phyloP scores from a whole-genome alignment of 2,888 invertebrate genomes.

The Cloeon dipterum region DNA sequence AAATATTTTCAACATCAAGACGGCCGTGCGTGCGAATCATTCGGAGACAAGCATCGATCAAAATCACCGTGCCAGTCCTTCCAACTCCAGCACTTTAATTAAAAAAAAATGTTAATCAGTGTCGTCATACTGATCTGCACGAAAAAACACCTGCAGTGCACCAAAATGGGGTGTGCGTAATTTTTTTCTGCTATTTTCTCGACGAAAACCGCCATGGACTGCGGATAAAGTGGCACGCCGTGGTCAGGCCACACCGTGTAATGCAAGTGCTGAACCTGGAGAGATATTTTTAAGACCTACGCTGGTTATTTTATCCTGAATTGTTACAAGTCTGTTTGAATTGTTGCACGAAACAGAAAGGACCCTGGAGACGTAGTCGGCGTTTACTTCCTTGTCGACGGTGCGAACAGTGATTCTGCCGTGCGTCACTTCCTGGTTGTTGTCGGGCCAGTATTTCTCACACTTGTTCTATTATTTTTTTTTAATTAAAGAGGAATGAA shows the following conservation, averaged over 20 bases:
- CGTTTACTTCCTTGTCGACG: constrained; percentile 14
- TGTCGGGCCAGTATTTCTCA: constrained; percentile 25
- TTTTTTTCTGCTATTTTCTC: too few relatives aligned
- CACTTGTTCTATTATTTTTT: constrained; percentile 19
- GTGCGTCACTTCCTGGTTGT: constrained; percentile 16
- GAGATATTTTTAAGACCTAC: constrained; percentile 1
- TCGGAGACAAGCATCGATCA: too few relatives aligned
- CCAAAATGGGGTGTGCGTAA: too few relatives aligned
- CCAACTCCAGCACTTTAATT: too few relatives aligned
- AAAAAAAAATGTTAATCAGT: too few relatives aligned
- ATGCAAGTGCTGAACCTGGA: constrained; percentile 22
- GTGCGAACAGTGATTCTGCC: constrained; percentile 16
- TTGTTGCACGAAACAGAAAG: constrained; percentile 13
- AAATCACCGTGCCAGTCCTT: too few relatives aligned
- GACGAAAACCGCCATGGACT: constrained; percentile 17
- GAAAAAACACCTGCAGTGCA: too few relatives aligned
- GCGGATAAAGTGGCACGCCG: constrained; percentile 20
- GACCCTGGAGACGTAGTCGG: constrained; percentile 17
- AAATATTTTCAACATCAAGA: too few relatives aligned
- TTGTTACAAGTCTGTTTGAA: constrained; percentile 15
- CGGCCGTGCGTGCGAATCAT: too few relatives aligned
- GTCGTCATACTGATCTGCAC: too few relatives aligned
- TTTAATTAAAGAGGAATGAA: not conserved
- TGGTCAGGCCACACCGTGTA: constrained; percentile 28
- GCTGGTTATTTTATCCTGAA: too few relatives aligned